phyloP scores from a whole-genome alignment of 1,140 invertebrate genomes.

The Camponotus vicinus region DNA sequence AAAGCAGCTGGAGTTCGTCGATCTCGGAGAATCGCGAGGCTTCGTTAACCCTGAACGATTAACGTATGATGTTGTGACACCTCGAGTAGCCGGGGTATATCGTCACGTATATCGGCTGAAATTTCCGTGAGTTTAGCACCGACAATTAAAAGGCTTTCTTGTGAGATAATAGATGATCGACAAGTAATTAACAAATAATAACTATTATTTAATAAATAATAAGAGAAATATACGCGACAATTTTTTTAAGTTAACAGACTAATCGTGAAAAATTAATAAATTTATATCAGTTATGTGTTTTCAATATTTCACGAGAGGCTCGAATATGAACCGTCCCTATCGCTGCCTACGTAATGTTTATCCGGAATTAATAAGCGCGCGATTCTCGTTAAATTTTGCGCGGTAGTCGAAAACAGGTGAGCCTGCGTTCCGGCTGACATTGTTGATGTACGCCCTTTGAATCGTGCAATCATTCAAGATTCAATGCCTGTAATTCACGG shows the following conservation, averaged over 20 bases:
- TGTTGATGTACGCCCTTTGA: constrained; percentile 65
- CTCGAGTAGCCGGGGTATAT: not conserved
- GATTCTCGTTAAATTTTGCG: constrained; percentile 35
- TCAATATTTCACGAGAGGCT: not conserved
- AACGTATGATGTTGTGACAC: constrained; percentile 20
- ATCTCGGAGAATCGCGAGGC: constrained; percentile 52
- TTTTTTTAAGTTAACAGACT: not conserved
- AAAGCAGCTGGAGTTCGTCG: constrained; percentile 68
- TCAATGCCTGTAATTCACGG: constrained; percentile 71
- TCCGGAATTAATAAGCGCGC: not conserved
- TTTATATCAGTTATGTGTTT: not conserved
- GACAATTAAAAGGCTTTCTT: not conserved
- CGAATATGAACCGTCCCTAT: not conserved
- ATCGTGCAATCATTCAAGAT: constrained; percentile 62
- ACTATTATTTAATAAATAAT: not conserved
- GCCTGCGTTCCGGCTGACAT: constrained; percentile 36
- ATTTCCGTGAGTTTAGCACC: not conserved
- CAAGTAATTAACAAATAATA: not conserved
- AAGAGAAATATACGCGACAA: not conserved
- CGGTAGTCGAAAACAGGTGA: constrained; percentile 61
- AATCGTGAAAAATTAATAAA: not conserved
- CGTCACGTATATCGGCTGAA: not conserved
- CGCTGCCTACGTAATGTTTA: not conserved
- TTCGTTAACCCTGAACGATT: constrained; percentile 61
- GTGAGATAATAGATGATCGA: not conserved